Conservation (phyloP, 2,888 invertebrate genomes). For the Dryobota labecula region DNA sequence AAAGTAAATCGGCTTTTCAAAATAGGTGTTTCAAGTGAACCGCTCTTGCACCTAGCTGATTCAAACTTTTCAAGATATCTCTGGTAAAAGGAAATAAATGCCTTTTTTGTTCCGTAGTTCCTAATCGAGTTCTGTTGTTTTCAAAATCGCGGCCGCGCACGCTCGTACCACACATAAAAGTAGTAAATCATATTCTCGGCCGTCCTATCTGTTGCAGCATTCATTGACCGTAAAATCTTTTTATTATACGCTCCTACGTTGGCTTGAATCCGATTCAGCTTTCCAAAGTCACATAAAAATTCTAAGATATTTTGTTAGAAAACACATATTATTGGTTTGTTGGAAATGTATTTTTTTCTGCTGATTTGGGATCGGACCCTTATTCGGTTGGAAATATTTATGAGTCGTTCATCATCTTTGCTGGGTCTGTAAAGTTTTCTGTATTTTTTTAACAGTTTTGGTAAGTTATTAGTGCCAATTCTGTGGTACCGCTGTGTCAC, state of each 20-base stretch:
- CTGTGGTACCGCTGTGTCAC: background rate
- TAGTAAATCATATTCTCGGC: conserved; percentile 70
- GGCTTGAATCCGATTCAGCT: conserved; percentile 58
- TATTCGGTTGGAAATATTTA: conserved; percentile 45
- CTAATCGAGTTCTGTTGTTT: background rate
- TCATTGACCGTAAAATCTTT: conserved; percentile 74
- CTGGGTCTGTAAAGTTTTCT: conserved; percentile 18
- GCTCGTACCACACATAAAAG: conserved; percentile 19
- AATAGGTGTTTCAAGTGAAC: no score
- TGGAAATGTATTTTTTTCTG: conserved; percentile 42
- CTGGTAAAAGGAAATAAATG: background rate
- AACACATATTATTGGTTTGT: conserved; percentile 45
- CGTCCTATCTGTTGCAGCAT: conserved; percentile 74
- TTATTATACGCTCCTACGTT: conserved; percentile 65
- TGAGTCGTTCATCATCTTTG: conserved; percentile 49
- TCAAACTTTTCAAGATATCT: background rate
- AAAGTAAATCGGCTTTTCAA: background rate
- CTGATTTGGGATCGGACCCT: conserved; percentile 46
- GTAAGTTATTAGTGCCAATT: conserved; percentile 18
- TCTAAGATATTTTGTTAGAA: conserved; percentile 56
- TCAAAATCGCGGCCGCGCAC: conserved; percentile 27
- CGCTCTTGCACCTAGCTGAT: background rate
- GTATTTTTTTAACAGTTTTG: conserved; percentile 11
- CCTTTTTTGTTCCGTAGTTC: background rate
- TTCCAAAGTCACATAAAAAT: conserved; percentile 57